Evolutionary conservation across 1,140 invertebrate species (phyloP).

Genomic region (Hyphantria cunea): DNA sequence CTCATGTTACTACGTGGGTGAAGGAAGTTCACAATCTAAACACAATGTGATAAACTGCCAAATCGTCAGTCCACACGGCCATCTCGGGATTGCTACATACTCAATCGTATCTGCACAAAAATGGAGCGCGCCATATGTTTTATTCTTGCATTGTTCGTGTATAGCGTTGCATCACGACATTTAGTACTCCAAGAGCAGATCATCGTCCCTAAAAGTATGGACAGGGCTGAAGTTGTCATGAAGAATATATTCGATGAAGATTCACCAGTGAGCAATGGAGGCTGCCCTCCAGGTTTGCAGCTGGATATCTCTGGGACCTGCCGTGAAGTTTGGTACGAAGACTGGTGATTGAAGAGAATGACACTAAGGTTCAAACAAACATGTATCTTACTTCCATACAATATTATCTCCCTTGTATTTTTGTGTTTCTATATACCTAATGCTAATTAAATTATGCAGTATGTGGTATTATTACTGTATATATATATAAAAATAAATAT

Average conservation of each 20-base stretch:
- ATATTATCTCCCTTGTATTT: no score
- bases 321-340: conserved; percentile 62
- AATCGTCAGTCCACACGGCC: conserved; percentile 13
- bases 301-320: conserved; percentile 51
- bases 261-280: conserved; percentile 40
- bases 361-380: no score
- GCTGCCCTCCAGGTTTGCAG: conserved; percentile 51
- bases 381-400: no score
- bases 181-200: background rate
- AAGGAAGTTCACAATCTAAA: conserved; percentile 28
- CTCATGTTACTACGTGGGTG: conserved; percentile 7
- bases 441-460: no score
- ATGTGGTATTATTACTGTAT: no score
- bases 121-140: background rate
- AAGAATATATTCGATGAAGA: conserved; percentile 47
- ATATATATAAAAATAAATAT: no score
- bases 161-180: background rate
- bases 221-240: conserved; percentile 47
- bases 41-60: conserved; percentile 11
- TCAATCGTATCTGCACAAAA: conserved; percentile 16
- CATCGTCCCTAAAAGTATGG: background rate
- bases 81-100: conserved; percentile 12
- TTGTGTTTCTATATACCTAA: no score
- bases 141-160: background rate
- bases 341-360: background rate